A percentile compares a stretch with the other conserved stretches of the same genome.
phyloP scores from a whole-genome alignment of 2,888 invertebrate genomes.

The Sialis fuliginosa region DNA sequence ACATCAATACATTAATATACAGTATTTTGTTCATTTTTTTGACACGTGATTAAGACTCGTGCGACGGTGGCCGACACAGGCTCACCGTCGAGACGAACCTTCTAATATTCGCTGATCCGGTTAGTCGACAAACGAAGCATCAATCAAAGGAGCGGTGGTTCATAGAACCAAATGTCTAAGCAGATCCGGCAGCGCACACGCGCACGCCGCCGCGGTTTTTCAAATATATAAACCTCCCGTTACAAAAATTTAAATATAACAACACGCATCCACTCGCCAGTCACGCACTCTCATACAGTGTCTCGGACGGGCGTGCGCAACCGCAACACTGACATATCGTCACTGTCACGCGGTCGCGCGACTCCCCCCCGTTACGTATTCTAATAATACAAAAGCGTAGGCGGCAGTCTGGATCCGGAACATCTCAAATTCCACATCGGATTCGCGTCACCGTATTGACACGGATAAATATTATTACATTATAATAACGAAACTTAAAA shows the following conservation, averaged over 20 bases:
- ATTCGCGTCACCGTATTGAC: no score
- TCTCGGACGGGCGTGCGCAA: not conserved
- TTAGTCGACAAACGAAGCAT: slow-evolving; percentile 4
- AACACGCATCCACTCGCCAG: not conserved
- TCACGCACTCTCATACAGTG: not conserved
- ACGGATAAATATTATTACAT: no score
- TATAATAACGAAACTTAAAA: no score
- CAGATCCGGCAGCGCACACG: slow-evolving; percentile 1
- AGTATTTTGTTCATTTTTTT: no score
- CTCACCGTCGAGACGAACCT: no score
- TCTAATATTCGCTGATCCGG: not conserved
- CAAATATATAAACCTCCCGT: slow-evolving; percentile 1
- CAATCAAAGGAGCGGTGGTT: slow-evolving; percentile 3
- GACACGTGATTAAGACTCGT: no score
- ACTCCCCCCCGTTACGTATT: slow-evolving; percentile 1
- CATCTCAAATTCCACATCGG: no score
- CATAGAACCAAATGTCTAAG: slow-evolving; percentile 6
- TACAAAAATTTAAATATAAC: not conserved
- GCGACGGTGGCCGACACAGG: no score
- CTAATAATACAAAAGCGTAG: slow-evolving; percentile 6
- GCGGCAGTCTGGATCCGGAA: not conserved
- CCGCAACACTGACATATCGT: not conserved
- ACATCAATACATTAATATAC: no score
- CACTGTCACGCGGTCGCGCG: not conserved
- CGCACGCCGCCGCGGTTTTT: not conserved